A percentile compares a stretch with the other conserved stretches of the same genome.
phyloP scores from a whole-genome alignment of 2,797 vertebrate genomes.

The Hydrophis major region DNA sequence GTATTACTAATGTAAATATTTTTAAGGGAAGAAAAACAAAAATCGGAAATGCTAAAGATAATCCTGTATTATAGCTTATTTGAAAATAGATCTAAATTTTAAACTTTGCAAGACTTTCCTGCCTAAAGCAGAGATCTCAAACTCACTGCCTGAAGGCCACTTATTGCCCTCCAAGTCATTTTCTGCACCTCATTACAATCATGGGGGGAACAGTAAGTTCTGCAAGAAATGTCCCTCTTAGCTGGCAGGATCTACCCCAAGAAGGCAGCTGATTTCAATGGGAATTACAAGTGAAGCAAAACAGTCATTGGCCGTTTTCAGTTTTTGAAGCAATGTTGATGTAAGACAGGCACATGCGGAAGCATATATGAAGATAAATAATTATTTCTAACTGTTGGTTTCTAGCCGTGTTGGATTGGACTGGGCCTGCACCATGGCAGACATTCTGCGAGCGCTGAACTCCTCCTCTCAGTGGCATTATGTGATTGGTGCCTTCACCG shows the following conservation, averaged over 20 bases:
- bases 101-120: not conserved
- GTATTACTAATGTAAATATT: not conserved
- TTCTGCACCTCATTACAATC: not conserved
- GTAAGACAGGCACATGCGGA: not conserved
- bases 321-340: not conserved
- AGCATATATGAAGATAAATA: not conserved
- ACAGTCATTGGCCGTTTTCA: not conserved
- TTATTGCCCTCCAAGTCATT: not conserved
- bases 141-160: not conserved
- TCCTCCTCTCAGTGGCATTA: conserved; percentile 82
- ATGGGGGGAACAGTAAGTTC: not conserved
- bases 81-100: not conserved
- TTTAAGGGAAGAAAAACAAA: not conserved
- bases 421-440: conserved; percentile 95
- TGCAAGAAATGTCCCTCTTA: not conserved
- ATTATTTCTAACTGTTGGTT: conserved; percentile 44
- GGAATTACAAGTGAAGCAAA: not conserved
- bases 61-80: not conserved
- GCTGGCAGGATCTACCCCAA: not conserved
- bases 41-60: not conserved
- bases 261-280: not conserved
- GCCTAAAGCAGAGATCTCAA: not conserved
- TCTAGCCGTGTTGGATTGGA: conserved; percentile 91
- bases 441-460: conserved; percentile 88
- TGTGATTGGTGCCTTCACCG: conserved; percentile 87